phyloP scores from a whole-genome alignment of 2,797 vertebrate genomes.

The Vespertilio murinus region DNA sequence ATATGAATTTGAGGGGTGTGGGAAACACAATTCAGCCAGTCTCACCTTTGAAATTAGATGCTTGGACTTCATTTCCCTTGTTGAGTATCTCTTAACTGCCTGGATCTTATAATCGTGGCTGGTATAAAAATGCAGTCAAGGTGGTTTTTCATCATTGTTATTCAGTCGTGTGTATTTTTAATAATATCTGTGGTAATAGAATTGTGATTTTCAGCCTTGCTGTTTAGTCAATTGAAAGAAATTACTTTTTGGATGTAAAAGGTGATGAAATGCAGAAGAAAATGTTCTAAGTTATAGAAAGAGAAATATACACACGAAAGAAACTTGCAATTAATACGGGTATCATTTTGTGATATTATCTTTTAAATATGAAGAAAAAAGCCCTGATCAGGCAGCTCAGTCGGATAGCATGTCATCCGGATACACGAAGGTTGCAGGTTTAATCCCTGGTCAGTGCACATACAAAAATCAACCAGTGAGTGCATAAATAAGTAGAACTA shows the following conservation, averaged over 20 bases:
- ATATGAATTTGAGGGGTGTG: not conserved
- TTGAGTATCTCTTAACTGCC: too few species aligned
- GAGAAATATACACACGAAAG: not conserved
- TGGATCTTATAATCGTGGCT: too few species aligned
- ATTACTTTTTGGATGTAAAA: not conserved
- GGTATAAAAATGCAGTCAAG: not conserved
- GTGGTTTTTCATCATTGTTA: not conserved
- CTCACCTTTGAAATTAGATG: slow-evolving; percentile 48
- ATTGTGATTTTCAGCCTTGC: not conserved
- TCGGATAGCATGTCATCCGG: not conserved
- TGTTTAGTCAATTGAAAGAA: slow-evolving; percentile 39
- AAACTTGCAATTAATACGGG: not conserved
- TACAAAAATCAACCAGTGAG: not conserved
- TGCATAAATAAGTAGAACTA: not conserved
- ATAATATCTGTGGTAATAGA: slow-evolving; percentile 39
- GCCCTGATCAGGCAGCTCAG: not conserved
- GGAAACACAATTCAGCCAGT: not conserved
- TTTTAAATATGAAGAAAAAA: slow-evolving; percentile 15
- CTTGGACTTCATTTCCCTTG: slow-evolving; percentile 5
- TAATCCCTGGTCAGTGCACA: not conserved
- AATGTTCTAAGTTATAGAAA: not conserved
- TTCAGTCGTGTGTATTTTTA: slow-evolving; percentile 44
- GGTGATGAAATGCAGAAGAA: not conserved
- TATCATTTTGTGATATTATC: not conserved
- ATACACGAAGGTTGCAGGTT: not conserved